These are phyloP conservation scores for Dipodomys merriami DNA, from an alignment of 2,113 vertebrate species.

Conservation along the genomic window DNA sequence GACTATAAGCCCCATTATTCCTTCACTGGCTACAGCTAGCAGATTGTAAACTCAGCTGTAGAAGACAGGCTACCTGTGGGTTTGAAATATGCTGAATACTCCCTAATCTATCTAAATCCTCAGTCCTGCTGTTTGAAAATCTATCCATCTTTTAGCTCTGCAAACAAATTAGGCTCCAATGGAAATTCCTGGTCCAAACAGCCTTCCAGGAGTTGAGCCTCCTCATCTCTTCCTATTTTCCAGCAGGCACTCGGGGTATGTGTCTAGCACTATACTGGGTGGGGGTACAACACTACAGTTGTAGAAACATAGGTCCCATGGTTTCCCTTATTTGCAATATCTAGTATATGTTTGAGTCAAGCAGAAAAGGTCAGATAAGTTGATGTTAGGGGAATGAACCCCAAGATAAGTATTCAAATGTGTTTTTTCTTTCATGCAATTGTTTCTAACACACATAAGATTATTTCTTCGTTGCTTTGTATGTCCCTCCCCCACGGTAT, in stretches of 20 bases:
- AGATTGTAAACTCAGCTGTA: not conserved
- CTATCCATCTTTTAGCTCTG: constrained; percentile 13
- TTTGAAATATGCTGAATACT: not conserved
- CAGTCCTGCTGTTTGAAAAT: not conserved
- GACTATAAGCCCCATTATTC: not conserved
- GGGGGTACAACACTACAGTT: not conserved
- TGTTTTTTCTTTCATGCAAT: too few relatives aligned
- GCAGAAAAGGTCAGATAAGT: too few relatives aligned
- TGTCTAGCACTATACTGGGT: not conserved
- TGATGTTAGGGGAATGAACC: too few relatives aligned
- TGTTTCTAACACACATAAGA: too few relatives aligned
- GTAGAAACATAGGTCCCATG: too few relatives aligned
- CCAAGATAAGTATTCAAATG: too few relatives aligned
- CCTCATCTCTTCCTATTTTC: not conserved
- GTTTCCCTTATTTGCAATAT: too few relatives aligned
- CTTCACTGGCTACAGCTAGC: not conserved
- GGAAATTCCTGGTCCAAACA: not conserved
- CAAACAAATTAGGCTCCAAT: not conserved
- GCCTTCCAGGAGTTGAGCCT: not conserved
- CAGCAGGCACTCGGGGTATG: not conserved
- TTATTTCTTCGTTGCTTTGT: too few relatives aligned
- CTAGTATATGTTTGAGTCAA: too few relatives aligned
- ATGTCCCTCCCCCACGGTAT: too few relatives aligned
- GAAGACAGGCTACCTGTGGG: too few relatives aligned
- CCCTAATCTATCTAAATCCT: not conserved